phyloP scores from a whole-genome alignment of 2,888 invertebrate species.

The Arctia plantaginis region DNA sequence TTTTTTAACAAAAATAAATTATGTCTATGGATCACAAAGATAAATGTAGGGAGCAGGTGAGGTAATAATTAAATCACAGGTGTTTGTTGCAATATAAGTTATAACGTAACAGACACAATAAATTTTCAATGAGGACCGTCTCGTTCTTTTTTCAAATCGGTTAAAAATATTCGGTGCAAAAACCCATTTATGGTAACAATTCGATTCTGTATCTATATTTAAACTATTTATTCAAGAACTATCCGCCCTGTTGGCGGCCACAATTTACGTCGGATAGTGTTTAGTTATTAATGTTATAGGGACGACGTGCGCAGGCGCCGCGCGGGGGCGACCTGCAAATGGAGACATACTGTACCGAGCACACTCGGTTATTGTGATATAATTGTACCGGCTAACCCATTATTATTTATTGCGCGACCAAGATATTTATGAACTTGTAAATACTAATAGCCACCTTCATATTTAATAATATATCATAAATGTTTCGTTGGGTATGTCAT shows the following conservation, averaged over 20 bases:
- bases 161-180: neutral
- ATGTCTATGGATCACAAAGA: too few species aligned
- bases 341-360: slow-evolving; percentile 41
- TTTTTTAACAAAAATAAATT: too few species aligned
- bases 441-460: neutral
- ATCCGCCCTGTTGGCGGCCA: slow-evolving; percentile 23
- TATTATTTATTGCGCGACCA: slow-evolving; percentile 18
- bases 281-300: slow-evolving; percentile 52
- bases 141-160: too few species aligned
- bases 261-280: slow-evolving; percentile 40
- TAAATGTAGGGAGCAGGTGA: too few species aligned
- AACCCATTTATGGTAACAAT: neutral
- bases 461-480: neutral
- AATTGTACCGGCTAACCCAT: slow-evolving; percentile 20
- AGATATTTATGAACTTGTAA: slow-evolving; percentile 8
- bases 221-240: neutral
- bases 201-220: neutral
- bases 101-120: too few species aligned
- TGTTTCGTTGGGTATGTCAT: neutral
- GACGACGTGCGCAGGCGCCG: slow-evolving; percentile 44
- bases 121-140: too few species aligned
- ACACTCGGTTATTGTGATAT: slow-evolving; percentile 31
- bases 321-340: slow-evolving; percentile 49
- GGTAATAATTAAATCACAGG: too few species aligned
- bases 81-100: too few species aligned